Base-by-base conservation (phyloP, 2,797 vertebrate species). In the Urophycis tenuis region DNA sequence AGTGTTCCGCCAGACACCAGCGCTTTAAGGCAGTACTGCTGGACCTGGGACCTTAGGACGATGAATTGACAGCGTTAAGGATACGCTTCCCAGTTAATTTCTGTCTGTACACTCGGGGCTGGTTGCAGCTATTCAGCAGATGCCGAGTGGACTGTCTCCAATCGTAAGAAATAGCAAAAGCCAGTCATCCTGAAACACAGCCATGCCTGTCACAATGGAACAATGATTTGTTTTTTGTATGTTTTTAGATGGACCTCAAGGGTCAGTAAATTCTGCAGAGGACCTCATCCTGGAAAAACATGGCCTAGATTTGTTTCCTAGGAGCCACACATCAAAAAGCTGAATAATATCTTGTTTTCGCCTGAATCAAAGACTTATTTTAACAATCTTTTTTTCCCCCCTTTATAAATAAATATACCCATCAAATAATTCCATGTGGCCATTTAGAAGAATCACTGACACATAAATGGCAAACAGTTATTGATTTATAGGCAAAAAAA, bases 181-280 rank as follows among this genome's bases (percentile, higher is more conserved):
- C 60, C 60, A 67, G 60, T 11, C n/a, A 29, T 11, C 22, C 53
- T 67, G n/a, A 25, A 30, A 67, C 25, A 4, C 14, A 41, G 4
- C n/a, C n/a, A n/a, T n/a, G n/a, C n/a, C n/a, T 3, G 15, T 49
- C 41, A 29, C 60, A 67, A 29, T 29, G 60, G 60, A 67, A 11
- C n/a, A 29, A 1, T 67, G 60, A 29, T 67, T 29, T 67, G 60
- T 12, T 67, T 25, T 67, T 17, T 17, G 41, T 49, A 41, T 49
- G 11, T 49, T 49, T 17, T 79, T 32, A 73, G 53, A 80, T 39
- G 7, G 2, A 53, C 7, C 49, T 77, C 12, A 45, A 73, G 36
- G 73, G 17, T 29, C 29, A 31, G 29, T 73, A 60, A 25, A 4
- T 25, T 60, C 11, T 49, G 39, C 11, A 74, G 39, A 60, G 53